Percentiles rank a stretch among this genome's conserved stretches.
Evolutionary conservation across 2,888 invertebrate species (phyloP).

Genomic region (Diogma glabrata): DNA sequence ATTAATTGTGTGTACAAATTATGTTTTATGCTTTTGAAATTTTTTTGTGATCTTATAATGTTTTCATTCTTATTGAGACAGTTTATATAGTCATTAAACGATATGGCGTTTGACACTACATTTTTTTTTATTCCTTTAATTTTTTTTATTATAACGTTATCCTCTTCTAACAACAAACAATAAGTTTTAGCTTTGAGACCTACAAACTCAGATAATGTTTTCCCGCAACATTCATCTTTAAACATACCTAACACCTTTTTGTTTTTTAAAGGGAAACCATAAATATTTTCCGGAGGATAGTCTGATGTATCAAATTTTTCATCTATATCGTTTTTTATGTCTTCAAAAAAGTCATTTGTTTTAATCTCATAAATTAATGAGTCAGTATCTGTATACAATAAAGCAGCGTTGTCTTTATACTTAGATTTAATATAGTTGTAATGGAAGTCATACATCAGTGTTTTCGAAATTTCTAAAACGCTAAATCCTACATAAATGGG

Average conservation of each 20-base stretch:
- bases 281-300: not conserved
- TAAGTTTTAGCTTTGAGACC: not conserved
- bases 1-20: not conserved
- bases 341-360: too few relatives aligned
- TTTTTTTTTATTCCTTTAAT: not conserved
- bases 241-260: not conserved
- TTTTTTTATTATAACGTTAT: not conserved
- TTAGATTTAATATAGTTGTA: constrained; percentile 19
- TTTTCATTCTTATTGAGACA: not conserved
- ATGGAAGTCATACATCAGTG: constrained; percentile 26
- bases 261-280: not conserved
- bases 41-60: not conserved
- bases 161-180: not conserved
- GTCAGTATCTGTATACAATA: not conserved
- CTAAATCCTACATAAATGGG: constrained; percentile 19
- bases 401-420: not conserved
- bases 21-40: not conserved
- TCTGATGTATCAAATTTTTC: not conserved
- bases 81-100: not conserved
- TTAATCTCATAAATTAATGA: too few relatives aligned
- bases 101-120: not conserved
- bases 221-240: not conserved
- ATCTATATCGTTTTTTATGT: not conserved
- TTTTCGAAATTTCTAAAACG: constrained; percentile 25
- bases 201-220: not conserved